Base-by-base conservation (phyloP, 2,113 vertebrate genomes). In the Camelus bactrianus region DNA sequence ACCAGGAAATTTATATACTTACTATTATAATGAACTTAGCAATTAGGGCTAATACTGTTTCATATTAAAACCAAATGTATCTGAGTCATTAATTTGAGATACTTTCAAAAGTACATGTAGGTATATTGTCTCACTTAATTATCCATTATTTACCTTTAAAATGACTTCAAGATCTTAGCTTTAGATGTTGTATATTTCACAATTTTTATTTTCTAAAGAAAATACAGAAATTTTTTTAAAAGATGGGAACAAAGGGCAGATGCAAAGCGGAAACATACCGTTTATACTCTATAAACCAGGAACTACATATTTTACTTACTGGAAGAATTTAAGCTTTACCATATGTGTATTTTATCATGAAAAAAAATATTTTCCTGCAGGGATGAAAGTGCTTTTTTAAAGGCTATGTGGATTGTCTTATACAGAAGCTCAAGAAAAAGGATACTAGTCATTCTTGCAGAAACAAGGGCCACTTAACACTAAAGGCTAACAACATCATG, bases 21-120 rank as follows among this genome's bases (percentile, higher is more conserved):
- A 92, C 95, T 87, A 73, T 58, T 73, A 64, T 86, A 96, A 92
- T 79, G 70, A 77, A 91, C 4, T 91, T 91, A 88, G n/a, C 54
- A 35, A 95, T 76, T 89, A 94, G 17, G 11, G 50, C 38, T 94
- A 86, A 91, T 64, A 91, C 6, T 58, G 3, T 28, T 65, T 50
- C 16, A 35, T 13, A 67, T 72, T 77, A 89, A 96, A 80, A 93
- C 10, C 14, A 76, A 76, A 91, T 94, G 64, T 89, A 67, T 72
- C 42, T 83, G 16, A 50, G 60, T 70, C 46, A 82, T 85, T 91
- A 85, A 91, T 81, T 96, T 88, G n/a, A 87, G 54, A 93, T 50
- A 52, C 48, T 95, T 93, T 70, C 54, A 46, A 86, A 89, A 90
- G 52, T 54, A 82, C 0, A 62, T 70, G 93, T 95, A 73, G 64